A percentile compares a stretch with the other conserved stretches of the same genome.
Conservation (phyloP, 2,797 vertebrate genomes). For the Simalia tracyae region DNA sequence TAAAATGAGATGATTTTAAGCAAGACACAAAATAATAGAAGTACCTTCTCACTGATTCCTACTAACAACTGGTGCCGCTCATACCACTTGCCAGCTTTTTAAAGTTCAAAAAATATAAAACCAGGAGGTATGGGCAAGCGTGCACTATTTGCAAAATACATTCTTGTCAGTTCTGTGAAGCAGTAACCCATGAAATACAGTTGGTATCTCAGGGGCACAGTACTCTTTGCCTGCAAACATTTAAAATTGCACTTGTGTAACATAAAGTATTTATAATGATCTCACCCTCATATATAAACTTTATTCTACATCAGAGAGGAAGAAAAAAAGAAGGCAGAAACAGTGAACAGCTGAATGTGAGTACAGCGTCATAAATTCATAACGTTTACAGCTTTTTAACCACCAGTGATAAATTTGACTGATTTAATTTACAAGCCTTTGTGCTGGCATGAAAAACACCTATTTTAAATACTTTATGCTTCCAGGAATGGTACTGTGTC, state of each 20-base stretch:
- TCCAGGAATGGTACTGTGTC: slow-evolving; percentile 6
- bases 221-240: slow-evolving; percentile 69
- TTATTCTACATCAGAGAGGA: slow-evolving; percentile 62
- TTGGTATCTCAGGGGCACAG: slow-evolving; percentile 64
- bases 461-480: slow-evolving; percentile 59
- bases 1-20: not conserved
- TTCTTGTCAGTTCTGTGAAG: slow-evolving; percentile 58
- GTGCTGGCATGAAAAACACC: slow-evolving; percentile 58
- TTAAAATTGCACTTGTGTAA: slow-evolving; percentile 70
- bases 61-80: slow-evolving; percentile 37
- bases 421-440: slow-evolving; percentile 71
- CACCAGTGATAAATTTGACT: slow-evolving; percentile 67
- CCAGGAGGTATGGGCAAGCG: slow-evolving; percentile 48
- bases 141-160: slow-evolving; percentile 48
- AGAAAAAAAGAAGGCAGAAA: slow-evolving; percentile 64
- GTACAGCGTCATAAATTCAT: slow-evolving; percentile 67
- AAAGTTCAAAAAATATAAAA: slow-evolving; percentile 60
- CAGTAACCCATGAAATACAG: slow-evolving; percentile 65
- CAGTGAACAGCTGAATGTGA: slow-evolving; percentile 68
- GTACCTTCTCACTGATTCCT: slow-evolving; percentile 36
- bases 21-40: slow-evolving; percentile 29
- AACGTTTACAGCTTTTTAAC: slow-evolving; percentile 70
- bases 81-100: slow-evolving; percentile 23
- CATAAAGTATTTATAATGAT: slow-evolving; percentile 75
- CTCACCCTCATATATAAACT: slow-evolving; percentile 74